Percentiles rank a stretch among this genome's conserved stretches.
Conservation (phyloP, 2,113 vertebrate species). For the Brevimyrus niger region DNA sequence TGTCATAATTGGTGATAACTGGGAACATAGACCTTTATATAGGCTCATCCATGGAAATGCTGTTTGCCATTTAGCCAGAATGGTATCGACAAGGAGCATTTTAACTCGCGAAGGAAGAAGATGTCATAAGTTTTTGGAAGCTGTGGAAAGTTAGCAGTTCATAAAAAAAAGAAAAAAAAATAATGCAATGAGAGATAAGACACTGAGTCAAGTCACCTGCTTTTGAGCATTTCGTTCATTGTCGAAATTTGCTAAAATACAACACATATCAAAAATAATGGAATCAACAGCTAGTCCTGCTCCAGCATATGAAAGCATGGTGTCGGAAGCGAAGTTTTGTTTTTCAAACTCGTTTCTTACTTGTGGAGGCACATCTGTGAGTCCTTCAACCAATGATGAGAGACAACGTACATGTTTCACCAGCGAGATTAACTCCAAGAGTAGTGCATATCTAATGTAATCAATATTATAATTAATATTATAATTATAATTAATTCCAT, state of each 20-base stretch:
- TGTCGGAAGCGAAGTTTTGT: background rate
- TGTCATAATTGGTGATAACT: background rate
- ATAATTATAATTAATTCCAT: slow-evolving; percentile 56
- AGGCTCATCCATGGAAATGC: background rate
- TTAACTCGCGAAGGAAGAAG: background rate
- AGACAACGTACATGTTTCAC: slow-evolving; percentile 4
- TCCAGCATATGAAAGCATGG: background rate
- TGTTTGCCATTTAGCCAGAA: background rate
- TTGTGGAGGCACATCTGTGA: slow-evolving; percentile 8
- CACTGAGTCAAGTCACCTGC: background rate
- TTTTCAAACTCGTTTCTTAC: background rate
- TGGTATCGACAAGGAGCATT: background rate
- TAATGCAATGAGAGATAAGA: background rate
- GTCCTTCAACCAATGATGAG: background rate
- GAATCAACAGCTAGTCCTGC: background rate
- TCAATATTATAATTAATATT: slow-evolving; percentile 10
- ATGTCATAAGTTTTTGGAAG: background rate
- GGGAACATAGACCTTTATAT: background rate
- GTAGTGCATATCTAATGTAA: background rate
- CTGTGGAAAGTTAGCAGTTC: background rate
- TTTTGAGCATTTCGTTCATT: background rate
- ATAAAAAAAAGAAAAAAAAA: background rate
- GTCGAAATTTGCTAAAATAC: background rate
- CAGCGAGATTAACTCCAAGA: slow-evolving; percentile 1
- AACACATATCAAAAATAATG: background rate